These are phyloP conservation scores for Erebia aethiops DNA, from an alignment of 2,888 invertebrate genomes.

Conservation along the genomic window DNA sequence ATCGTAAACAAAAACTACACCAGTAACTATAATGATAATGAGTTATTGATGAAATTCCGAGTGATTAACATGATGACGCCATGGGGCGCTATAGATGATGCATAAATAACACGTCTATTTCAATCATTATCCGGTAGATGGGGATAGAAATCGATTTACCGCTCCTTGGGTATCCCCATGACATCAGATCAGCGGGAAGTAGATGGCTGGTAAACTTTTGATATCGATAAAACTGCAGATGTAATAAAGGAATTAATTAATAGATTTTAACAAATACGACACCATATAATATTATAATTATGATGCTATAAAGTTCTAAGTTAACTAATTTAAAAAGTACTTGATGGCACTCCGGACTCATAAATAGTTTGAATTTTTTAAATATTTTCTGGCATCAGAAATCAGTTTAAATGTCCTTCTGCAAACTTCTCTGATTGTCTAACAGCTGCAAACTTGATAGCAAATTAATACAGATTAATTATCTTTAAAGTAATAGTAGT, in stretches of 20 bases:
- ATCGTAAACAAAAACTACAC: conserved; percentile 30
- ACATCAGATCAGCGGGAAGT: conserved; percentile 64
- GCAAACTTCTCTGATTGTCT: no score
- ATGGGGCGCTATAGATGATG: conserved; percentile 67
- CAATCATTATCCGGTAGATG: conserved; percentile 69
- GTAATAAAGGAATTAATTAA: neutral
- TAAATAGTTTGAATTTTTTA: no score
- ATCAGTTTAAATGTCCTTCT: no score
- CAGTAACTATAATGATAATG: conserved; percentile 60
- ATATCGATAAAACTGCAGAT: conserved; percentile 3
- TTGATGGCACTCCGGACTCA: no score
- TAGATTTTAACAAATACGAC: neutral
- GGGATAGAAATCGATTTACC: conserved; percentile 50
- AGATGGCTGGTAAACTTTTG: conserved; percentile 12
- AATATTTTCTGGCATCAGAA: no score
- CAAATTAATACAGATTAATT: no score
- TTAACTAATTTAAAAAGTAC: no score
- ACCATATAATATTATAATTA: no score
- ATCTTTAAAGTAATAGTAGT: no score
- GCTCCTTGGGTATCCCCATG: conserved; percentile 55
- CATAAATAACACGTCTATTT: conserved; percentile 71
- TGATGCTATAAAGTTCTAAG: no score
- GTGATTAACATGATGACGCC: conserved; percentile 69
- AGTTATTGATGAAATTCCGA: conserved; percentile 68
- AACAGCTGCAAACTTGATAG: no score